Evolutionary conservation across 2,113 vertebrate species (phyloP).

Genomic region (Odobenus rosmarus): DNA sequence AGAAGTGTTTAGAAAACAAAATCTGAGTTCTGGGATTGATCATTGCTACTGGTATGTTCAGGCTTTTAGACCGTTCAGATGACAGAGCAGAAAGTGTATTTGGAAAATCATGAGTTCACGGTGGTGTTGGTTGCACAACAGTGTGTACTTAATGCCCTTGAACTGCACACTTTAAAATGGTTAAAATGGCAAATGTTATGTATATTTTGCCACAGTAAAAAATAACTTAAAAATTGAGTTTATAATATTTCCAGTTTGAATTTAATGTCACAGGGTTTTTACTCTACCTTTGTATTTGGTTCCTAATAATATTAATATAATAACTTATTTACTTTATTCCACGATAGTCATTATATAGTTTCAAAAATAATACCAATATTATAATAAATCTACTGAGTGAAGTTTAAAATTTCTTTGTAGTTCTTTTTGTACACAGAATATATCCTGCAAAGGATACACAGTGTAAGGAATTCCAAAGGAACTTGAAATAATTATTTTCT

Average conservation of each 20-base stretch:
- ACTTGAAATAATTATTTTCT: not conserved
- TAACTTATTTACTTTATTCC: not conserved
- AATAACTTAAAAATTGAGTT: not conserved
- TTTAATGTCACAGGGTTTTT: not conserved
- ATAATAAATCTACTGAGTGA: not conserved
- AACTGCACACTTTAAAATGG: not conserved
- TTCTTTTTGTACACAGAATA: not conserved
- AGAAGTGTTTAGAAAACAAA: conserved; percentile 11
- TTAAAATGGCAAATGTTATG: not conserved
- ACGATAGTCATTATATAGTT: not conserved
- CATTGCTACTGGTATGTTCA: not conserved
- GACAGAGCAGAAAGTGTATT: not conserved
- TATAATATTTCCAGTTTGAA: not conserved
- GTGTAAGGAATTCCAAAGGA: not conserved
- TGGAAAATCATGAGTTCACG: not conserved
- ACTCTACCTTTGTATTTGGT: not conserved
- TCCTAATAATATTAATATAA: not conserved
- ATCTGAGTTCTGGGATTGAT: not conserved
- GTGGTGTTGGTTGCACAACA: not conserved
- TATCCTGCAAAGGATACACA: not conserved
- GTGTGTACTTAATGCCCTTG: not conserved
- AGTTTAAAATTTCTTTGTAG: not conserved
- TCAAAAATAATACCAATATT: not conserved
- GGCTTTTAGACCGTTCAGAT: not conserved
- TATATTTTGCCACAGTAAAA: not conserved